phyloP scores from a whole-genome alignment of 2,888 invertebrate species.

The Arctia plantaginis region DNA sequence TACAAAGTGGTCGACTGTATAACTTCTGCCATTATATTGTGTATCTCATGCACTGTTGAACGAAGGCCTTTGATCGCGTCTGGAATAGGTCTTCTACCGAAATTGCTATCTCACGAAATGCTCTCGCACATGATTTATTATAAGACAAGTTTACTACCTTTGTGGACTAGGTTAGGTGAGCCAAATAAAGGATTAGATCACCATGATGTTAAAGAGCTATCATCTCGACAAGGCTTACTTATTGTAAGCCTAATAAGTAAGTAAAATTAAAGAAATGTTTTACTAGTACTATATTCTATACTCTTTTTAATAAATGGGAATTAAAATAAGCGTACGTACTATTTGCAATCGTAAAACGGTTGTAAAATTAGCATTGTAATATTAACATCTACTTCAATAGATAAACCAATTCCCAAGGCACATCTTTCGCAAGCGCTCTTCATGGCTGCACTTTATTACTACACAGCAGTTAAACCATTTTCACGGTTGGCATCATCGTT shows the following conservation, averaged over 20 bases:
- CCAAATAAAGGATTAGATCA: neutral
- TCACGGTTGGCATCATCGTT: slow-evolving; percentile 53
- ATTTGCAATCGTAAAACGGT: slow-evolving; percentile 27
- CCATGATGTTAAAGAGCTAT: neutral
- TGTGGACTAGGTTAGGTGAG: neutral
- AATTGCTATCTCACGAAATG: neutral
- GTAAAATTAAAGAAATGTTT: neutral
- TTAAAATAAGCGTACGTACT: neutral
- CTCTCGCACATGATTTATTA: neutral
- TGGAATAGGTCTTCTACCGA: neutral
- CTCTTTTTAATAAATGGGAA: neutral
- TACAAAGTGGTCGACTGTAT: neutral
- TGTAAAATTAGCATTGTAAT: slow-evolving; percentile 41
- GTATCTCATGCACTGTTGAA: slow-evolving; percentile 1
- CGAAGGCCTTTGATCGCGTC: neutral
- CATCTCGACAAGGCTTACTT: too few relatives aligned
- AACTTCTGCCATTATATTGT: neutral
- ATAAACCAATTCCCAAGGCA: slow-evolving; percentile 56
- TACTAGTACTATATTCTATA: neutral
- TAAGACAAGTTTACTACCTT: neutral
- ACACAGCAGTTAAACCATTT: slow-evolving; percentile 60
- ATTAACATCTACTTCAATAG: slow-evolving; percentile 58
- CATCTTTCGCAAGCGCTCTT: slow-evolving; percentile 56
- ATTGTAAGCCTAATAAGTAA: too few relatives aligned
- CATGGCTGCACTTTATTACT: slow-evolving; percentile 66